phyloP scores from a whole-genome alignment of 2,888 invertebrate genomes.

The Limenitis camilla region DNA sequence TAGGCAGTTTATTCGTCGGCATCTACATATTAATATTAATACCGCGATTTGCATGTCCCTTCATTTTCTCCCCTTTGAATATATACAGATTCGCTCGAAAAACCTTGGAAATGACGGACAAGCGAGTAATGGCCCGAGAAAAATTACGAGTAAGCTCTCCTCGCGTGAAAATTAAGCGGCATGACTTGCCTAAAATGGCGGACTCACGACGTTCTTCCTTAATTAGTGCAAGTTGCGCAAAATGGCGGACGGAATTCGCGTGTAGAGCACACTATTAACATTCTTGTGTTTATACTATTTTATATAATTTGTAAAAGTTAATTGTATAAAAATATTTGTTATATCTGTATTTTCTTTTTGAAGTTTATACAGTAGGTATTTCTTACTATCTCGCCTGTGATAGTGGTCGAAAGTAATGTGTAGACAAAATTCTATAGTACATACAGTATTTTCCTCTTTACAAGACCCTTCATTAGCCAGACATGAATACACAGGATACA shows the following conservation, averaged over 20 bases:
- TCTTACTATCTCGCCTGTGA: no score
- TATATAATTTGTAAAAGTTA: no score
- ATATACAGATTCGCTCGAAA: conserved; percentile 41
- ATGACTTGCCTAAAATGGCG: conserved; percentile 19
- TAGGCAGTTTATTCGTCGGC: conserved; percentile 29
- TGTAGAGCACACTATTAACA: background rate
- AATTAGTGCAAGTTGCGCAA: conserved; percentile 19
- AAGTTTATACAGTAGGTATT: no score
- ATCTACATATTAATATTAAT: conserved; percentile 56
- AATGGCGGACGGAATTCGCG: background rate
- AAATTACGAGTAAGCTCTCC: conserved; percentile 31
- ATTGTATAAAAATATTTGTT: no score
- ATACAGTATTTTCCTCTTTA: no score
- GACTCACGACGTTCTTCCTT: conserved; percentile 21
- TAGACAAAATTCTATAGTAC: no score
- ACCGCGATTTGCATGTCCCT: conserved; percentile 31
- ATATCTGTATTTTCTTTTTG: no score
- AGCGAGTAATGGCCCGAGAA: conserved; percentile 65
- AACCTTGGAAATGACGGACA: conserved; percentile 62
- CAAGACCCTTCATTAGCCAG: no score
- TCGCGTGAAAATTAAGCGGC: conserved; percentile 43
- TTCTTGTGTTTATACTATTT: conserved; percentile 11
- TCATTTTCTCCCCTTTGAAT: conserved; percentile 53
- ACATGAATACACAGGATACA: no score
- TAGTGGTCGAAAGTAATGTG: no score